Evolutionary conservation across 2,888 invertebrate species (phyloP), one percentile per base, ranked within the genome.

Genomic region (Amblyjoppa proteus): DNA sequence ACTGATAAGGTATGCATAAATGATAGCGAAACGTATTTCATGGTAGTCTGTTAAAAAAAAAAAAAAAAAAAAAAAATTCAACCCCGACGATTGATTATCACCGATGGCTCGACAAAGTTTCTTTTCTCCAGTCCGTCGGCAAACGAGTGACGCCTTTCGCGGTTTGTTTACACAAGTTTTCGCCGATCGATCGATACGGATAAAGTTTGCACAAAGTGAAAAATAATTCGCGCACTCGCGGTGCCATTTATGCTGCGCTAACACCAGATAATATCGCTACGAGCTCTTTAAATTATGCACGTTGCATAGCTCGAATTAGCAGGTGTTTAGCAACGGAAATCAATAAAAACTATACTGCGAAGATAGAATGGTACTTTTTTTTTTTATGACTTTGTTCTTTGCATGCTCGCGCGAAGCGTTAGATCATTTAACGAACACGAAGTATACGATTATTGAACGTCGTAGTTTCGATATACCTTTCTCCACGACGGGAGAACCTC

Each of bases 401-500:
- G 41, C 41, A 41, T 11, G 11, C 41, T 41, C 41, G 41, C 41
- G 2, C 9, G 41, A 41, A 41, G 41, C 41, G 2, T 41, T 41
- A 1, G 9, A 11, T 41, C 41, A 41, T 9, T 34, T 6, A 34
- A 34, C 34, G 34, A 7, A 34, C 34, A 6, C 34, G 6, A 41
- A 41, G 41, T 11, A 11, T 11, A 11, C 41, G 11, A 41, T 41
- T 9, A 41, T 2, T 41, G 2, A 41, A 41, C 11, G 41, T 45
- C 45, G 45, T 0, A 13, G 16, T 45, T 3, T 4, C 45, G 45
- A 45, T 16, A 16, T 45, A 45, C 45, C 16, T 45, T 45, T 45
- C 45, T 71, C 69, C 81, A 25, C 49, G 58, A n/a, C 34, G 74
- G 45, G 25, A 74, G 75, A 16, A 68, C 75, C 69, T 49, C 68